Evolutionary conservation across 92 coral and sea anemone species (phyloP), one percentile per base, ranked within the genome.

Genomic region (Porites evermanni): DNA sequence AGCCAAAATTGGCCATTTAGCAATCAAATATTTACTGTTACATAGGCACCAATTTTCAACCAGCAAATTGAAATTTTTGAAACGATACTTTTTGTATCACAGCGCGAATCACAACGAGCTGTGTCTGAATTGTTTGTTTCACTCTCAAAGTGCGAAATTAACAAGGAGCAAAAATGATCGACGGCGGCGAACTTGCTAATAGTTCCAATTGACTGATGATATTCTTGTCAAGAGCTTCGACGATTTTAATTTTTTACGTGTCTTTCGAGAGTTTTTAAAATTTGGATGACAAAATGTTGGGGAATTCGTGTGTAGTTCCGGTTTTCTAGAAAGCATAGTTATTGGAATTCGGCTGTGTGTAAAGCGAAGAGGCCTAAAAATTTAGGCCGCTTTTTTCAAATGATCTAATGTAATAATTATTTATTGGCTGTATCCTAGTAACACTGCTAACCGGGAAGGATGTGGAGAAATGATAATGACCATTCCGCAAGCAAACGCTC

Each of bases 391-490:
- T 38, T 17, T 21, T 4, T 19, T 2, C 8, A 11, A 71, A 53
- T 81, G 77, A 81, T 18, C 29, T 71, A 29, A 71, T 19, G 50
- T 20, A 2, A 19, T 24, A 1, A 51, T 29, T 70, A 81, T 81
- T 81, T 70, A 70, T 69, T 8, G 53, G 21, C 79, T 53, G 86
- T 81, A 70, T 58, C 87, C 80, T 13, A 53, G 87, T 51, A 66
- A 83, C 80, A 73, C 74, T 83, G 65, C 51, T 24, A 63, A 51
- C 32, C 11, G 74, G 52, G 51, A 73, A 83, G 72, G 87, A 83
- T 83, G 79, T 47, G 54, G 74, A 66, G 64, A 47, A 73, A 74
- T 73, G 59, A 61, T 60, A 73, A 73, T 73, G 74, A 83, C 74
- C 80, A 79, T 50, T 58, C 56, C 1, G 20, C 74, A 51, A 47